A percentile compares a stretch with the other conserved stretches of the same genome.
phyloP scores from a whole-genome alignment of 2,888 invertebrate genomes.

The Andrena fulva region DNA sequence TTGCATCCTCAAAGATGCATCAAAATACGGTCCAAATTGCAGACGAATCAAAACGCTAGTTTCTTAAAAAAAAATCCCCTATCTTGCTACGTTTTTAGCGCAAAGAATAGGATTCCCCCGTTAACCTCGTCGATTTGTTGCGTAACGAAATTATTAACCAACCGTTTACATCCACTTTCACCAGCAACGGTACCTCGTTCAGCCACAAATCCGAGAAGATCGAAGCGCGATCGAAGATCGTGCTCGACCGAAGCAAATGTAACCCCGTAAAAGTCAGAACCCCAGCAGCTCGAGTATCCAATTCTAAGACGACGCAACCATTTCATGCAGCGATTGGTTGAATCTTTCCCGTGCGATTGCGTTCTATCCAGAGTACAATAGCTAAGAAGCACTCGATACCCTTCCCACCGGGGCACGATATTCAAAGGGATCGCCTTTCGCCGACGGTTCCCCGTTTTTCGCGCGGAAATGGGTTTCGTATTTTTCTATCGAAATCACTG shows the following conservation, averaged over 20 bases:
- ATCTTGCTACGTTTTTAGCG: too few relatives aligned
- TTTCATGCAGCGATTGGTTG: slow-evolving; percentile 15
- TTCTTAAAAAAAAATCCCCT: too few relatives aligned
- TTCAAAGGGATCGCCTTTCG: slow-evolving; percentile 29
- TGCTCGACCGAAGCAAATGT: neutral
- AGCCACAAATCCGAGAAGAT: neutral
- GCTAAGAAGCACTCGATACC: slow-evolving; percentile 23
- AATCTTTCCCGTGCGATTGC: slow-evolving; percentile 25
- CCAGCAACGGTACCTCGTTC: too few relatives aligned
- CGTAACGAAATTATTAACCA: too few relatives aligned
- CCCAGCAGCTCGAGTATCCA: neutral
- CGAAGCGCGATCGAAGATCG: neutral
- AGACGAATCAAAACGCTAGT: too few relatives aligned
- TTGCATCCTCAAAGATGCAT: too few relatives aligned
- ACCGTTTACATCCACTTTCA: too few relatives aligned
- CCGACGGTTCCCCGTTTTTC: slow-evolving; percentile 3
- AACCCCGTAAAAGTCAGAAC: neutral
- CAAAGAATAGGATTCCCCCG: too few relatives aligned
- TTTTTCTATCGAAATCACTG: slow-evolving; percentile 58
- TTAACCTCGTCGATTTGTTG: too few relatives aligned
- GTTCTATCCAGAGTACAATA: neutral
- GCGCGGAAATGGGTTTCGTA: slow-evolving; percentile 44
- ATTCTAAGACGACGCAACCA: neutral
- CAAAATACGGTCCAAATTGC: too few relatives aligned
- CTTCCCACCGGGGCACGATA: slow-evolving; percentile 35